Percentiles rank a stretch among this genome's conserved stretches.
Evolutionary conservation across 92 coral and sea anemone genomes (phyloP).

Genomic region (Nematostella vectensis): DNA sequence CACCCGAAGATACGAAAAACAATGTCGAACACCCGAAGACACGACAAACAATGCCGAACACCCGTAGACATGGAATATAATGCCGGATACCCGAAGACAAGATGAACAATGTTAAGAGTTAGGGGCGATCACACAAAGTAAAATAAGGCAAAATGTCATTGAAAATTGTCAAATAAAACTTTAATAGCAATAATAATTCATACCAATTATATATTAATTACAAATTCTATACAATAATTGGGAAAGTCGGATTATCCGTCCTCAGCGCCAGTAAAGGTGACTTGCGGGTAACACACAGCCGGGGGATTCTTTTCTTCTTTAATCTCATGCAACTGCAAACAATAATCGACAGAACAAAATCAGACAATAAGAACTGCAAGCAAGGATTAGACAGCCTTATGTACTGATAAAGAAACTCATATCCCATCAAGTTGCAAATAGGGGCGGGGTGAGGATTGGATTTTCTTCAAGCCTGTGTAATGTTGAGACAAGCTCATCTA

Average conservation of each 20-base stretch:
- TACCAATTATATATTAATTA: not conserved
- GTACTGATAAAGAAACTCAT: not conserved
- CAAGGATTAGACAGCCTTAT: not conserved
- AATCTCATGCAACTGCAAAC: conserved; percentile 47
- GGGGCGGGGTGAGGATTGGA: not conserved
- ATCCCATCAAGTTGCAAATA: not conserved
- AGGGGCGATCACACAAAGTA: too few relatives aligned
- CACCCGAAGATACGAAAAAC: too few relatives aligned
- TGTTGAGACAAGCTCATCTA: not conserved
- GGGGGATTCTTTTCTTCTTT: conserved; percentile 36
- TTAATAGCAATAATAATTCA: too few relatives aligned
- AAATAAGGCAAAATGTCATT: too few relatives aligned
- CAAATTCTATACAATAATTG: not conserved
- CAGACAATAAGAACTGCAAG: too few relatives aligned
- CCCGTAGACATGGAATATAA: too few relatives aligned
- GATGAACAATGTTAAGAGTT: too few relatives aligned
- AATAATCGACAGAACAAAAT: not conserved
- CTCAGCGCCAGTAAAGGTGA: conserved; percentile 48
- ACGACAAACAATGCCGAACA: too few relatives aligned
- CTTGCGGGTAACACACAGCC: conserved; percentile 38
- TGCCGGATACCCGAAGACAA: too few relatives aligned
- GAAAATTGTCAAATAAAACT: too few relatives aligned
- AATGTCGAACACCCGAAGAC: too few relatives aligned
- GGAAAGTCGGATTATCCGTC: conserved; percentile 1
- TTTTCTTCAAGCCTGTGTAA: not conserved